Evolutionary conservation across 2,888 invertebrate genomes (phyloP).

Genomic region (Seira ritae): DNA sequence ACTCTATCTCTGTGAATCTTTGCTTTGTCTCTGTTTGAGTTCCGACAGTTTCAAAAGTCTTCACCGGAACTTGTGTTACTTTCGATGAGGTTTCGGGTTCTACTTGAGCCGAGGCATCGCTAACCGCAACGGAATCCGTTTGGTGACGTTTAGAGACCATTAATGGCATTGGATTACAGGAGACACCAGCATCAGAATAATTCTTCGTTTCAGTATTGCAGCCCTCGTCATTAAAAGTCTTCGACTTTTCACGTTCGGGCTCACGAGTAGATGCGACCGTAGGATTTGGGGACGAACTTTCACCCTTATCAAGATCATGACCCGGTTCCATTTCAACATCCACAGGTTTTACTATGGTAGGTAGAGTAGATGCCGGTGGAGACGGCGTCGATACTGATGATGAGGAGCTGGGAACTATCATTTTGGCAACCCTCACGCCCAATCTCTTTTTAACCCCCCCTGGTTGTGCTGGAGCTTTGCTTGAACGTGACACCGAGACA

Average conservation of each 20-base stretch:
- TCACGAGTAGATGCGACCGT: no score
- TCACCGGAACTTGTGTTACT: neutral
- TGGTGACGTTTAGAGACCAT: neutral
- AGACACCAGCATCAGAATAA: conserved; percentile 3
- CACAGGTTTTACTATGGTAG: no score
- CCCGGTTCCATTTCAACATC: no score
- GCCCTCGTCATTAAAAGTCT: no score
- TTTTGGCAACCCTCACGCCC: neutral
- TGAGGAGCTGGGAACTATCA: no score
- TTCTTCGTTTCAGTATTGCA: neutral
- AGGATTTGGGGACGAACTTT: no score
- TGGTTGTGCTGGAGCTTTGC: neutral
- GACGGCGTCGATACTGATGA: no score
- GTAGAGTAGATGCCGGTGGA: no score
- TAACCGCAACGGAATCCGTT: neutral
- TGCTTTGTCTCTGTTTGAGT: conserved; percentile 9
- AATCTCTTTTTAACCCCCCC: neutral
- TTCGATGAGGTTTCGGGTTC: neutral
- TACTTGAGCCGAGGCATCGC: neutral
- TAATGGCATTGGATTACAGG: conserved; percentile 19
- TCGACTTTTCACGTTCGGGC: no score
- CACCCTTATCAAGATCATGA: no score
- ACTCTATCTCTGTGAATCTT: conserved; percentile 18
- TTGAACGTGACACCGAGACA: no score
- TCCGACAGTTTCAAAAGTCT: neutral